Base-by-base conservation (phyloP, 2,888 invertebrate species). In the Apomyelois bistriatella region DNA sequence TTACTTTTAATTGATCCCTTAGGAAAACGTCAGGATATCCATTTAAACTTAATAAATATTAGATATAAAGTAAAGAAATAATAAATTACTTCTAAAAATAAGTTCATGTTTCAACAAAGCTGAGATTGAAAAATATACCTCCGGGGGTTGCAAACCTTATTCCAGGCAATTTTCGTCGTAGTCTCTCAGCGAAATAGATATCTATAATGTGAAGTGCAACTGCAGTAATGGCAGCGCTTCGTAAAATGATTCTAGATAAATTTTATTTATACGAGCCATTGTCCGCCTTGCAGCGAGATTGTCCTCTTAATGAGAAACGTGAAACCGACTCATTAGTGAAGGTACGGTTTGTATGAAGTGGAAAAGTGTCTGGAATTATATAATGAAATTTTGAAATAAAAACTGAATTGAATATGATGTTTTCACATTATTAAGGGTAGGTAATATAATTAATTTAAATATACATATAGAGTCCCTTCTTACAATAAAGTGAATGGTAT, bases 101-200 rank as follows among this genome's bases (percentile, higher is more conserved):
- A 28, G 10, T 46, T 13, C 15, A 62, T 58, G 64, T 56, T 56
- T 58, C 57, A 69, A 71, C 69, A 72, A 69, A 72, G 68, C 70
- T 65, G 66, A 73, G 70, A 69, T 68, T 68, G 60, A 61, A 63
- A 62, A 63, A 62, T 58, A 62, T 62, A 60, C 65, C 68, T 58
- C 57, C 50, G 57, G 66, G 64, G 71, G 60, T 60, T 64, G 57
- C 57, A 54, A 49, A 65, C 66, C 65, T 72, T 70, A 72, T 65
- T 66, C 64, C 64, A 43, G 48, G 55, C 56, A 57, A 58, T 69
- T 72, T 70, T 68, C 71, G 69, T 68, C 64, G 64, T 55, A 57
- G 59, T 59, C 58, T 54, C 59, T 60, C 53, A 63, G 60, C 58
- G 57, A 61, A 65, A 55, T 54, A 64, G 59, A 62, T 56, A 61